Evolutionary conservation across 2,113 vertebrate genomes (phyloP), one percentile per base, ranked within the genome.

Genomic region (Scalopus aquaticus): DNA sequence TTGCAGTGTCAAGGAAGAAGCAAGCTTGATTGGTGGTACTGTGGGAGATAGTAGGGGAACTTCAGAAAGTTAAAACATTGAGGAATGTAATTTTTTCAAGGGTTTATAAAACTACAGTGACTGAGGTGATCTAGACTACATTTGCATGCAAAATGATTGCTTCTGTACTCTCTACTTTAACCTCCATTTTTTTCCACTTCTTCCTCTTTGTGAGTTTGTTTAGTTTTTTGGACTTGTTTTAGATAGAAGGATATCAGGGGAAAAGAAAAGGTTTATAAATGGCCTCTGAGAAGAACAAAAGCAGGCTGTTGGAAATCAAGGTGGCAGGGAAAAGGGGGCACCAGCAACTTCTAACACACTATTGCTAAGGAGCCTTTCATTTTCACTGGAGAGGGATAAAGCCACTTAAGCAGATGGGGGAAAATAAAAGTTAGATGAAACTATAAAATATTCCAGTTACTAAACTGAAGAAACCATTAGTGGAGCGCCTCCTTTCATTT

Each of bases 391-490:
- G 60, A 91, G 35, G 74, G 95, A 91, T 89, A 80, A 84, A 94
- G 46, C 16, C 74, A 72, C 32, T 69, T 82, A 93, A 78, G 60
- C 90, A 96, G 30, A 96, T 95, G 95, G 67, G 60, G 83, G 7
- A 70, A 96, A 96, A 90, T 96, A 85, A 91, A 96, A 97, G 84
- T 95, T 94, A 83, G 76, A 88, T 87, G 90, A 93, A 94, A 78
- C 70, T 91, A 87, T 95, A 96, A 95, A 94, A 84, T 92, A 91
- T 90, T 85, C 80, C 39, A 96, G 60, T 97, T 95, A 93, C 87
- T 88, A 96, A 97, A 92, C 72, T 56, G 51, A 92, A 94, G 88
- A 95, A 95, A 54, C 44, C 49, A 74, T 94, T 93, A 91, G 91
- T 73, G 49, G 44, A 24, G 65, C 4, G 65, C 49, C 39, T 73